Percentiles rank a stretch among this genome's conserved stretches.
phyloP scores from a whole-genome alignment of 2,113 vertebrate genomes.

The Rhombomys opimus region DNA sequence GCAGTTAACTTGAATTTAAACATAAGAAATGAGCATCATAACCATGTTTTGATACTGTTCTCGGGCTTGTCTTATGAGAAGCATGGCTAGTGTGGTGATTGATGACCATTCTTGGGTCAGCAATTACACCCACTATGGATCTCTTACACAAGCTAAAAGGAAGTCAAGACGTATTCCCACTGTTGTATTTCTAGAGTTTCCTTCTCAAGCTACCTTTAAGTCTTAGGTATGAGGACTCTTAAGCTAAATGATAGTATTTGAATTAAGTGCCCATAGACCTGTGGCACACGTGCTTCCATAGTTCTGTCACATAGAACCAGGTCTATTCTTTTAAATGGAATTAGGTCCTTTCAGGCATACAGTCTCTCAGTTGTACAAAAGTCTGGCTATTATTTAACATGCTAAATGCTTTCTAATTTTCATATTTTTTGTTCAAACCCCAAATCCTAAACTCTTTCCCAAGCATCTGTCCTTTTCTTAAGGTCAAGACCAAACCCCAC shows the following conservation, averaged over 20 bases:
- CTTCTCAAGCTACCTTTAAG: background rate
- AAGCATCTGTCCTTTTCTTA: background rate
- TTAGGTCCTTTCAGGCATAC: background rate
- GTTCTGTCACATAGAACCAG: background rate
- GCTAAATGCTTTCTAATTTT: background rate
- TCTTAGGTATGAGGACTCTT: background rate
- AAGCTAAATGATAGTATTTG: background rate
- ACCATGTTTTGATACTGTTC: background rate
- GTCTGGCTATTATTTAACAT: background rate
- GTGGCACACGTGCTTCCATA: background rate
- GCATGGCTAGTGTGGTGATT: background rate
- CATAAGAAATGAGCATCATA: background rate
- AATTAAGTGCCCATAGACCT: background rate
- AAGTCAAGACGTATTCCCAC: background rate
- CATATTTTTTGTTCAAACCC: background rate
- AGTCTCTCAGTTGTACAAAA: background rate
- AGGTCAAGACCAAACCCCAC: background rate
- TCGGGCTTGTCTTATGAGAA: constrained; percentile 35
- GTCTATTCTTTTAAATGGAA: background rate
- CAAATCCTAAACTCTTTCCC: background rate
- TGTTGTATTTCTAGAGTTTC: background rate
- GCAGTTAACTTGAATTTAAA: background rate
- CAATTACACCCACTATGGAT: background rate
- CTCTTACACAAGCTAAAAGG: background rate
- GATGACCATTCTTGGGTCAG: background rate